These are phyloP conservation scores for Antheraea pernyi DNA, from an alignment of 1,140 invertebrate genomes.

Conservation along the genomic window DNA sequence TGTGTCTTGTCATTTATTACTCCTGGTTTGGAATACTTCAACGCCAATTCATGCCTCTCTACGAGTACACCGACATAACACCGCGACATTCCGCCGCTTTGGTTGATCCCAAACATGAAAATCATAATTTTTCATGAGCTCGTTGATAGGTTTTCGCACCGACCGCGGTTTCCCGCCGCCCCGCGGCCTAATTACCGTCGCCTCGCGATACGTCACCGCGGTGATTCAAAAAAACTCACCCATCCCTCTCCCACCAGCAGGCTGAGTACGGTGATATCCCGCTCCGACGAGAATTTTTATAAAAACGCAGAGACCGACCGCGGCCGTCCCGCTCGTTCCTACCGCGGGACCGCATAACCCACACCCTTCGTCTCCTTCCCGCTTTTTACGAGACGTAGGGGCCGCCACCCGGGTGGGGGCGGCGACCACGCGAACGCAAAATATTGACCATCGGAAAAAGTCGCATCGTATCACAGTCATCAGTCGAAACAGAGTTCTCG, in stretches of 20 bases:
- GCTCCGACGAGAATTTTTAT: conserved; percentile 72
- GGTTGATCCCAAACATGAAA: conserved; percentile 64
- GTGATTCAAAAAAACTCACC: conserved; percentile 75
- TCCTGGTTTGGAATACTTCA: conserved; percentile 41
- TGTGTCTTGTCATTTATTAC: too few species aligned
- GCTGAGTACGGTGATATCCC: conserved; percentile 49
- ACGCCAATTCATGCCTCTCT: conserved; percentile 60
- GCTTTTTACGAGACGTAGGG: conserved; percentile 80
- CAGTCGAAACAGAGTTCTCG: conserved; percentile 78
- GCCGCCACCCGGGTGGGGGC: conserved; percentile 75
- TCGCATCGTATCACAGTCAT: conserved; percentile 79
- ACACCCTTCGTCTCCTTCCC: conserved; percentile 77
- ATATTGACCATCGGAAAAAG: conserved; percentile 81
- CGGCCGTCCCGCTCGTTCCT: conserved; percentile 73
- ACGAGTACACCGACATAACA: conserved; percentile 26
- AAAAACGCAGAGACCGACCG: conserved; percentile 76
- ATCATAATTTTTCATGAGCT: conserved; percentile 78
- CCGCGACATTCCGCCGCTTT: conserved; percentile 3
- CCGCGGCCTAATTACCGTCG: conserved; percentile 76
- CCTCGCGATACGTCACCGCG: conserved; percentile 72
- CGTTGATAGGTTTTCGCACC: conserved; percentile 76
- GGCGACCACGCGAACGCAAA: conserved; percentile 77
- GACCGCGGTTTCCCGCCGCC: conserved; percentile 75
- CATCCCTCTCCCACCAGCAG: conserved; percentile 55
- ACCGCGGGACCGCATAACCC: conserved; percentile 55